Base-by-base conservation (phyloP, 1,140 invertebrate genomes). In the Drosophila busckii region DNA sequence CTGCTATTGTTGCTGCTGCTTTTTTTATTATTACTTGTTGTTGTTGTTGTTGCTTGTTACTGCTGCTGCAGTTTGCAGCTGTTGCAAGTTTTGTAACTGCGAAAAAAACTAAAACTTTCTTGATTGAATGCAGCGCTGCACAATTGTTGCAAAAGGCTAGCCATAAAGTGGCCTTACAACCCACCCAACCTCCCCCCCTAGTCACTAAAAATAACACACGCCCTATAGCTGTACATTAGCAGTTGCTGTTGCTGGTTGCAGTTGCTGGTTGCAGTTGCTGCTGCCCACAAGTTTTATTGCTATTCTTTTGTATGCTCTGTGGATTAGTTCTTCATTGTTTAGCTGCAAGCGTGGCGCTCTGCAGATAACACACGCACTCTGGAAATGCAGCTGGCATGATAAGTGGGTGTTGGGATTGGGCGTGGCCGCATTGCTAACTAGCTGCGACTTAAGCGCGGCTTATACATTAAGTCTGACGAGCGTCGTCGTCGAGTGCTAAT, bases 251-350 rank as follows among this genome's bases (percentile, higher is more conserved):
- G 12, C 15, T 12, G 8, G 9, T 4, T 17, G 2, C 13, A 8
- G n/a, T n/a, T 42, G n/a, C 13, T 42, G 17, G 13, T 23, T 35
- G 17, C n/a, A 15, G 7, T 22, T 38, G 9, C 22, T 3, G 22
- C 32, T 16, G 48, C 46, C 48, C 40, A 65, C 55, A 55, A 42
- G 68, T 82, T 78, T 78, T 82, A 80, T 80, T 56, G 73, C 69
- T 71, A 80, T 80, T 80, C 75, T 73, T 80, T 80, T 80, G 73
- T 80, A 82, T 73, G 70, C 75, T 82, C 75, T 60, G 63, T 68
- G 73, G 73, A 80, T 80, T 82, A 80, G 73, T 82, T 80, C 75
- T 73, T 80, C 73, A 80, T 80, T 80, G 73, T 80, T 80, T 80
- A 80, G 73, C 70, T 82, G 75, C 59, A 54, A 82, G 73, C 64